Percentiles rank a stretch among this genome's conserved stretches.
These are phyloP conservation scores for Luehdorfia chinensis DNA, from an alignment of 1,140 invertebrate species.

Conservation along the genomic window DNA sequence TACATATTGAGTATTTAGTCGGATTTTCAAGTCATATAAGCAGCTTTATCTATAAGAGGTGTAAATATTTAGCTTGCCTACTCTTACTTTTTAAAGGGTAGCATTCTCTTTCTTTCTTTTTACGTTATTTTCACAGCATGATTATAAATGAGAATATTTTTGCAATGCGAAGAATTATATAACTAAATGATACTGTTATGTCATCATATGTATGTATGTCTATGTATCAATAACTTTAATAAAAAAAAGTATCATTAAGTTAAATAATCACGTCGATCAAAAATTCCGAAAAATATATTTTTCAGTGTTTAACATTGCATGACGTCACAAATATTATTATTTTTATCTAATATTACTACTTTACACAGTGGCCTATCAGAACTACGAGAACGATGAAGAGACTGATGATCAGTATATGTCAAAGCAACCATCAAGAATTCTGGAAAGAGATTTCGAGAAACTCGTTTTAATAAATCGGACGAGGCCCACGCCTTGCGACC, in stretches of 20 bases:
- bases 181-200: neutral
- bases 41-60: too few relatives aligned
- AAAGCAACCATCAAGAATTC: slow-evolving; percentile 61
- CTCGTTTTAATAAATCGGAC: slow-evolving; percentile 86
- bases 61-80: too few relatives aligned
- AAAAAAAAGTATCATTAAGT: neutral
- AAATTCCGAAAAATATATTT: neutral
- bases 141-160: neutral
- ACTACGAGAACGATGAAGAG: slow-evolving; percentile 70
- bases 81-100: too few relatives aligned
- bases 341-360: slow-evolving; percentile 14
- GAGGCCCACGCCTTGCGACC: slow-evolving; percentile 86
- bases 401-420: slow-evolving; percentile 58
- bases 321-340: too few relatives aligned
- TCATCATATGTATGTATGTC: too few relatives aligned
- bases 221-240: neutral
- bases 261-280: neutral
- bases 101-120: neutral
- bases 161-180: neutral
- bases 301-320: too few relatives aligned
- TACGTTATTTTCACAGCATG: neutral
- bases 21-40: too few relatives aligned
- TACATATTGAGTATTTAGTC: too few relatives aligned
- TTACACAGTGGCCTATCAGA: slow-evolving; percentile 56
- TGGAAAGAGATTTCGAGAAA: slow-evolving; percentile 79